Evolutionary conservation across 35 echinoderm and acorn worm genomes (phyloP), one percentile per base, ranked within the genome.

Genomic region (Lytechinus variegatus): DNA sequence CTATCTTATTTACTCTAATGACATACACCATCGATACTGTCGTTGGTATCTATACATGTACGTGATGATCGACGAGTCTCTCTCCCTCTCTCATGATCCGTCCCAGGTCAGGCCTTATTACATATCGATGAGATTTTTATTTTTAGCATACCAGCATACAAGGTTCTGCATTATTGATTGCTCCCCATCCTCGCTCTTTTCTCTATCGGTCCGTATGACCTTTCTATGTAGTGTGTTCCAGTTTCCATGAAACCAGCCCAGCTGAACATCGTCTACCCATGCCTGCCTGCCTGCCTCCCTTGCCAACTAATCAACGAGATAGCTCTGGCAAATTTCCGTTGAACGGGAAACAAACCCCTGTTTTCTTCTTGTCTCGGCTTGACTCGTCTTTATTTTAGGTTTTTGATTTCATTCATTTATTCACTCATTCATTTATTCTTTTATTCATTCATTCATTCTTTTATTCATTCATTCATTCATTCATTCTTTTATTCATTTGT

Each of bases 121-220:
- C 66, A 79, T 79, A 79, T 79, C 66, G 66, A 79, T 79, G 66
- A 79, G 66, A 79, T 79, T 79, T 79, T 79, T 79, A 79, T 79
- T 79, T 79, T 79, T 79, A 79, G 66, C 66, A 14, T 79, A 79
- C 66, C 66, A 79, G 66, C 66, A 24, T 79, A n/a, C 66, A 79
- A 79, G 66, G 66, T 79, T 79, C 66, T 79, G 66, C 66, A 79
- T 79, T 79, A 79, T 79, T 79, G 66, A 79, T 79, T 79, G 66
- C 19, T 79, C n/a, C 66, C 8, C 66, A 79, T 79, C 66, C 66
- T 79, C 14, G 21, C 3, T 44, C 16, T 71, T 21, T 71, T 21
- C 66, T 79, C 66, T 79, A 19, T 60, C 66, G 19, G 6, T 79
- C 66, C 66, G 0, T 79, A 16, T 79, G 66, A 79, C 66, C 66